These are phyloP conservation scores for Epizoanthus rinbou DNA, from an alignment of 92 coral and sea anemone species.

Conservation along the genomic window DNA sequence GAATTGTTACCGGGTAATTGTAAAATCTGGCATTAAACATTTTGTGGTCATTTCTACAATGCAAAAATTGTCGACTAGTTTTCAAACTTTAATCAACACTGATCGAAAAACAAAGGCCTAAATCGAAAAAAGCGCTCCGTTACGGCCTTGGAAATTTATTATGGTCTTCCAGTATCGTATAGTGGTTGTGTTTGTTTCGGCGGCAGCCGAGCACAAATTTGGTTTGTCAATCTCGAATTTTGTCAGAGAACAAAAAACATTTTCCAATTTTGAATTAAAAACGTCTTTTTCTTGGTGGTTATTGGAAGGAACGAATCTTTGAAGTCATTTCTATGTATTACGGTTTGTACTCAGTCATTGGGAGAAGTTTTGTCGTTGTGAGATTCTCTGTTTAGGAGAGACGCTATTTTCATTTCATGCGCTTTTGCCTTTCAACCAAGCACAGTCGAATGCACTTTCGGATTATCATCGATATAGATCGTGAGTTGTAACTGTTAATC, in stretches of 20 bases:
- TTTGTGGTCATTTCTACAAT: conserved; percentile 18
- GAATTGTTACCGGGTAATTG: conserved; percentile 22
- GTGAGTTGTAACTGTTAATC: neutral
- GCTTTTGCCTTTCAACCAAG: neutral
- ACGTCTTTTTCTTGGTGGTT: neutral
- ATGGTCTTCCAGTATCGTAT: neutral
- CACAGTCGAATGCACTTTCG: neutral
- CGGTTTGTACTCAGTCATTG: neutral
- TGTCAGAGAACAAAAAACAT: neutral
- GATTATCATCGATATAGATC: neutral
- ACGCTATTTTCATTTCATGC: neutral
- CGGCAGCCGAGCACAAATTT: neutral
- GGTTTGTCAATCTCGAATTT: conserved; percentile 5
- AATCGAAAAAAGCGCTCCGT: neutral
- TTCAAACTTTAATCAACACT: neutral
- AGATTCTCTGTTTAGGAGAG: neutral
- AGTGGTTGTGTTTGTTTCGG: neutral
- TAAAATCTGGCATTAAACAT: conserved; percentile 11
- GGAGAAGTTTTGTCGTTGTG: neutral
- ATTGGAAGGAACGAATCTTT: neutral
- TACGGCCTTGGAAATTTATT: neutral
- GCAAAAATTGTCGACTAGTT: no score
- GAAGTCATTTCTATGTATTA: neutral
- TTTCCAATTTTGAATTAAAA: neutral
- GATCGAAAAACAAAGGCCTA: neutral